Conservation (phyloP, 2,888 invertebrate genomes). For the Ophion ellenae region DNA sequence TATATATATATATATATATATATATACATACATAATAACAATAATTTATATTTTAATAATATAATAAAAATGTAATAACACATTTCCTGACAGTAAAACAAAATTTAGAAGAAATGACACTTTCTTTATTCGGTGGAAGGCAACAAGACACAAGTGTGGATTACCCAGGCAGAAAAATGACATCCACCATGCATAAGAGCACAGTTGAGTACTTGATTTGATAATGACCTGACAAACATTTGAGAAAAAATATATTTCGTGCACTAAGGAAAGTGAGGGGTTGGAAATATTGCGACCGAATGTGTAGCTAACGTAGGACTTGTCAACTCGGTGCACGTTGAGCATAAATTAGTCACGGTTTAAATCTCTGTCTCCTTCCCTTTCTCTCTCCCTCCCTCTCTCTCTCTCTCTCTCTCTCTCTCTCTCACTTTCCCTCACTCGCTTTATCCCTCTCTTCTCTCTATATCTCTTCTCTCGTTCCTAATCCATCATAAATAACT, state of each 20-base stretch:
- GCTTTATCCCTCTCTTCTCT: conserved; percentile 2
- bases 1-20: no score
- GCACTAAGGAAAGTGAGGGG: not conserved
- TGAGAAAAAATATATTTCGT: no score
- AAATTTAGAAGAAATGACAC: no score
- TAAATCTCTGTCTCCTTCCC: conserved; percentile 73
- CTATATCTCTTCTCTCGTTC: conserved; percentile 68
- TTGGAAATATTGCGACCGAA: conserved; percentile 37
- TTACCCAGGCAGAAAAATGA: no score
- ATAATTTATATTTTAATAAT: no score
- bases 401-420: conserved; percentile 60
- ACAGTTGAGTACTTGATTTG: no score
- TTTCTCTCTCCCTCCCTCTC: conserved; percentile 23
- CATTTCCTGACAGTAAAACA: no score
- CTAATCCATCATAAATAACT: conserved; percentile 84
- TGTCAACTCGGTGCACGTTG: conserved; percentile 75
- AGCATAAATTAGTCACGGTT: conserved; percentile 82
- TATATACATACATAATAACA: no score
- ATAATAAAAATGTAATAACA: not conserved
- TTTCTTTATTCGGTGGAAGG: no score
- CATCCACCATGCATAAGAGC: no score
- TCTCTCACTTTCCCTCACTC: conserved; percentile 32
- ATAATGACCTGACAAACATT: no score
- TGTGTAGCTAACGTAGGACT: conserved; percentile 69
- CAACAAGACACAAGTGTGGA: no score